Conservation (phyloP, 2,888 invertebrate species). For the Acanthosepion lycidas region DNA sequence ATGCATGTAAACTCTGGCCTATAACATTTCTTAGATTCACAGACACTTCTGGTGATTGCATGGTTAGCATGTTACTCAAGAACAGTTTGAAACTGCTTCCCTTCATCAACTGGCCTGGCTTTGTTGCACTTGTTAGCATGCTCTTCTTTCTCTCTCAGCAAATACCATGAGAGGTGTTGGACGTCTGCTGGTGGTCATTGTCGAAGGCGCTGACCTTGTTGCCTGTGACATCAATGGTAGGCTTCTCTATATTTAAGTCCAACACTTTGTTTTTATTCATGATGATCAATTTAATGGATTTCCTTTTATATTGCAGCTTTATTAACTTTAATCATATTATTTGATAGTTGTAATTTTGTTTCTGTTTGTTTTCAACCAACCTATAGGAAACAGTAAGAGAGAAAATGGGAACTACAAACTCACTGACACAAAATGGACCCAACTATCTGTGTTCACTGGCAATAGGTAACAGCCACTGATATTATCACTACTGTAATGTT, state of each 20-base stretch:
- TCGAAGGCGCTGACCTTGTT: constrained; percentile 74
- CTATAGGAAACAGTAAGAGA: too few species aligned
- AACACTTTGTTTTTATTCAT: neutral
- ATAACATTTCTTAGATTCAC: neutral
- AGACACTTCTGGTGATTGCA: neutral
- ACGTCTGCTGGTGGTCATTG: constrained; percentile 78
- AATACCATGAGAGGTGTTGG: constrained; percentile 75
- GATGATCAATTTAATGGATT: neutral
- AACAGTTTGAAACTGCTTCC: constrained; percentile 42
- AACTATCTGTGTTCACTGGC: too few species aligned
- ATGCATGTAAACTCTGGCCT: neutral
- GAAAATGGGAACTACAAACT: too few species aligned
- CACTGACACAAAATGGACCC: too few species aligned
- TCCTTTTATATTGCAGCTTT: neutral
- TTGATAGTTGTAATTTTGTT: too few species aligned
- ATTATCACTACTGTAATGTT: too few species aligned
- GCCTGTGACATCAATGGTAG: constrained; percentile 74
- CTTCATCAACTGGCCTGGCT: too few species aligned
- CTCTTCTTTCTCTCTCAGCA: constrained; percentile 70
- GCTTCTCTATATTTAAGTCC: constrained; percentile 50
- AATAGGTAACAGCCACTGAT: too few species aligned
- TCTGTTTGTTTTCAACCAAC: too few species aligned
- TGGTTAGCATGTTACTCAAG: neutral
- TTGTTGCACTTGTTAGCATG: constrained; percentile 49
- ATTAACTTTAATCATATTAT: neutral